These are phyloP conservation scores for Acanthurus tractus DNA, from an alignment of 2,797 vertebrate genomes.

Conservation along the genomic window DNA sequence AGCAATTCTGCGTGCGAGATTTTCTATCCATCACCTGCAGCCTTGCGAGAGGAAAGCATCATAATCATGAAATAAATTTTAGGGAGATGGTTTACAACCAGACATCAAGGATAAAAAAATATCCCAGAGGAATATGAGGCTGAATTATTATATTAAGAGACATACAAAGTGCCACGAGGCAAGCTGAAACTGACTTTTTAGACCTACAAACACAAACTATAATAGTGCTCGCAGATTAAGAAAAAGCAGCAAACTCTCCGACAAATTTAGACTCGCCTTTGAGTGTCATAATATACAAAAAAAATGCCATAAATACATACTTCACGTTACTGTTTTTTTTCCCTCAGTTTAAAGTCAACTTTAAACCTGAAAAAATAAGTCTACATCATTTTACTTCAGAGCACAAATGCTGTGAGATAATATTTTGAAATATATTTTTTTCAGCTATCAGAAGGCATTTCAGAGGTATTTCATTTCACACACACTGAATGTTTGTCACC, in stretches of 20 bases:
- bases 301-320: conserved; percentile 37
- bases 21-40: conserved; percentile 70
- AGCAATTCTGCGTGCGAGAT: conserved; percentile 69
- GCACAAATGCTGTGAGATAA: conserved; percentile 82
- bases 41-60: conserved; percentile 54
- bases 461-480: conserved; percentile 88
- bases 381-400: conserved; percentile 59
- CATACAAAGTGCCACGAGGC: conserved; percentile 8
- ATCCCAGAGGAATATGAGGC: conserved; percentile 39
- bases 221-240: conserved; percentile 4
- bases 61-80: conserved; percentile 55
- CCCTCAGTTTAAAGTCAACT: conserved; percentile 39
- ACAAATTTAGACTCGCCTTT: conserved; percentile 11
- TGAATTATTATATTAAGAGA: conserved; percentile 41
- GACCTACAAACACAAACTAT: background rate
- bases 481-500: conserved; percentile 87
- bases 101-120: conserved; percentile 36
- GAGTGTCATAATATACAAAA: conserved; percentile 7
- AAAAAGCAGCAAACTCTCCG: conserved; percentile 1
- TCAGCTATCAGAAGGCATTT: conserved; percentile 89
- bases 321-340: conserved; percentile 36
- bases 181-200: conserved; percentile 30
- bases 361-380: conserved; percentile 42
- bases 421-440: conserved; percentile 88
- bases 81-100: conserved; percentile 37